Evolutionary conservation across 2,113 vertebrate genomes (phyloP).

Genomic region (Calyptomena viridis): DNA sequence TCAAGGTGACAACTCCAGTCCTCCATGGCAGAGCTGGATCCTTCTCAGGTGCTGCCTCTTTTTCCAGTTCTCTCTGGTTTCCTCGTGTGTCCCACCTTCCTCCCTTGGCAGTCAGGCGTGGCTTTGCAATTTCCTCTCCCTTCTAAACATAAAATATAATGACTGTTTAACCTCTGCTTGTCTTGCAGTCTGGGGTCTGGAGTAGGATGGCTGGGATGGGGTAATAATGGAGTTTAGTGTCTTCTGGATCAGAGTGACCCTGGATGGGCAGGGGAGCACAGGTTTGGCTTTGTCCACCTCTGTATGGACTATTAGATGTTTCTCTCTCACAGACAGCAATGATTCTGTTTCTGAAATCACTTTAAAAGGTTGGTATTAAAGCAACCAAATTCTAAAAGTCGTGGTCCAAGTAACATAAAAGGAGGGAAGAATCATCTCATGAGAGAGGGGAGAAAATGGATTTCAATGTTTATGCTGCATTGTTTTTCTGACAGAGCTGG

Average conservation of each 20-base stretch:
- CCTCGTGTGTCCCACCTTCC: not conserved
- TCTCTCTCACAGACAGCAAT: not conserved
- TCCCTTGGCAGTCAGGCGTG: not conserved
- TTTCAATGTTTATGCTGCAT: not conserved
- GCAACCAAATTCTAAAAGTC: not conserved
- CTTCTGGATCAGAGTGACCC: not conserved
- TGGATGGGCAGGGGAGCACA: not conserved
- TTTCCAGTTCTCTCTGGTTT: not conserved
- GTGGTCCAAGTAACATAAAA: not conserved
- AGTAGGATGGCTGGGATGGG: no score
- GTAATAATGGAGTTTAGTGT: not conserved
- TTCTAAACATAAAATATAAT: not conserved
- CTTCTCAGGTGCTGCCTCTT: not conserved
- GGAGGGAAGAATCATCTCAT: not conserved
- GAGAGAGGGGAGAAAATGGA: not conserved
- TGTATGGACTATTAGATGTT: fast-evolving
- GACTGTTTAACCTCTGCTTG: not conserved
- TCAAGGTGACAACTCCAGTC: not conserved
- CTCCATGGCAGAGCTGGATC: not conserved
- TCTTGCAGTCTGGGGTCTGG: not conserved
- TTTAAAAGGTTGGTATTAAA: not conserved
- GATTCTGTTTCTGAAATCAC: not conserved
- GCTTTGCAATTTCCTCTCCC: not conserved
- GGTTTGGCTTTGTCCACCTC: not conserved
- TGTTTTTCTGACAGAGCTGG: not conserved